Percentiles rank a stretch among this genome's conserved stretches.
Conservation (phyloP, 2,797 vertebrate genomes). For the Halcyon badia region DNA sequence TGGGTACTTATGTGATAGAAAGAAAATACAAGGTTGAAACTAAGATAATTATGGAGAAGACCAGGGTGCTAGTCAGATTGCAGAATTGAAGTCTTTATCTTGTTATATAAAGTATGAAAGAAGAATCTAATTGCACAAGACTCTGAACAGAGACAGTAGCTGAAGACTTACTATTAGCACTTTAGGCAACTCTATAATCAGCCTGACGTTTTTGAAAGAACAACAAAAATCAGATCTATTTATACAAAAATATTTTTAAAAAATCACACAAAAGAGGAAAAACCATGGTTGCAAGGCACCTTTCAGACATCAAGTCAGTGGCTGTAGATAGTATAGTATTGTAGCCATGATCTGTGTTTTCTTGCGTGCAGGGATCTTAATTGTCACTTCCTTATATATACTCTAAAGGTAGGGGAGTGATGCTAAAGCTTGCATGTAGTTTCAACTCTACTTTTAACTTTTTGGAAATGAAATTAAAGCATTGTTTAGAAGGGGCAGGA, state of each 20-base stretch:
- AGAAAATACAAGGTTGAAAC: not conserved
- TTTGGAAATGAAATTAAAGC: not conserved
- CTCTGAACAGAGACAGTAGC: not conserved
- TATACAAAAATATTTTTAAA: too few relatives aligned
- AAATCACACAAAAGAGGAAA: not conserved
- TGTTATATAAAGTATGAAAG: not conserved
- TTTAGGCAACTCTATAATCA: not conserved
- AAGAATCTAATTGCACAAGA: not conserved
- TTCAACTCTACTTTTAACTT: not conserved
- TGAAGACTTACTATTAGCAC: not conserved
- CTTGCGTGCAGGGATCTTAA: not conserved
- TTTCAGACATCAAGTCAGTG: not conserved
- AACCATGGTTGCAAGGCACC: not conserved
- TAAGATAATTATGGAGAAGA: conserved; percentile 1
- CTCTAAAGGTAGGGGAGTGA: not conserved
- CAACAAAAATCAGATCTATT: not conserved
- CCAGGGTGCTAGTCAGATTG: not conserved
- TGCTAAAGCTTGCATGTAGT: not conserved
- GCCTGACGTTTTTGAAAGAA: not conserved
- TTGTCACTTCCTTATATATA: not conserved
- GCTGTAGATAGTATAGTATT: not conserved
- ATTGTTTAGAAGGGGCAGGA: not conserved
- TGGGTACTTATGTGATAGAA: not conserved
- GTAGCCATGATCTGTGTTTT: not conserved
- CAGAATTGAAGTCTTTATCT: not conserved